Base-by-base conservation (phyloP, 2,888 invertebrate genomes). In the Microplitis deprimator region DNA sequence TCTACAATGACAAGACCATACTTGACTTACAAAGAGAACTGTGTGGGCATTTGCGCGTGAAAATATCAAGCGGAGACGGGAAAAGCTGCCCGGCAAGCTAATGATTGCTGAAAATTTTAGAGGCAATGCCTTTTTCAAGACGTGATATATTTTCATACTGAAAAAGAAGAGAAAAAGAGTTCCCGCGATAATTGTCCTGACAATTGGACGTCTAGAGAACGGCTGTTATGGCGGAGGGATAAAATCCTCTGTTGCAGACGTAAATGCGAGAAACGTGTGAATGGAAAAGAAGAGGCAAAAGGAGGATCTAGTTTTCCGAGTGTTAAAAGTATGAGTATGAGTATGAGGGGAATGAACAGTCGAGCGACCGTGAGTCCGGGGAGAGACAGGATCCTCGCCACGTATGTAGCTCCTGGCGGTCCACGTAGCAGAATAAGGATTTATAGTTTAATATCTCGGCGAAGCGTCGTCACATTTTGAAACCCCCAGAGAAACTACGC, bases 391-490 rank as follows among this genome's bases (percentile, higher is more conserved):
- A 72, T 61, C 61, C 62, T 69, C 20, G 68, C 73, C 73, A 73
- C 60, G 73, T 72, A 72, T 72, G 82, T 81, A 83, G 83, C 79
- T 84, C 82, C 83, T 83, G 82, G 86, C 81, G 86, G 86, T 87
- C 87, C 86, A 83, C 85, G 86, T 83, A 85, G 84, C 84, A 85
- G 89, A 86, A 89, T 89, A 89, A 89, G 87, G 89, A 89, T 89
- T 89, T 89, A 89, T 89, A 89, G 89, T 89, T 89, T 89, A 89
- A 89, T 89, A 89, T 89, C 89, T 89, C 88, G 87, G 86, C 86
- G 83, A 82, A 80, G 81, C 79, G 81, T 80, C 80, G 80, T 82
- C 82, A 81, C 82, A 82, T 82, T 80, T 81, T 81, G 78, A 8
- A 79, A 78, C 74, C 76, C 77, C 71, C 73, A 76, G 78, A 68